A percentile compares a stretch with the other conserved stretches of the same genome.
Evolutionary conservation across 2,797 vertebrate species (phyloP).

Genomic region (Microtus obscurus): DNA sequence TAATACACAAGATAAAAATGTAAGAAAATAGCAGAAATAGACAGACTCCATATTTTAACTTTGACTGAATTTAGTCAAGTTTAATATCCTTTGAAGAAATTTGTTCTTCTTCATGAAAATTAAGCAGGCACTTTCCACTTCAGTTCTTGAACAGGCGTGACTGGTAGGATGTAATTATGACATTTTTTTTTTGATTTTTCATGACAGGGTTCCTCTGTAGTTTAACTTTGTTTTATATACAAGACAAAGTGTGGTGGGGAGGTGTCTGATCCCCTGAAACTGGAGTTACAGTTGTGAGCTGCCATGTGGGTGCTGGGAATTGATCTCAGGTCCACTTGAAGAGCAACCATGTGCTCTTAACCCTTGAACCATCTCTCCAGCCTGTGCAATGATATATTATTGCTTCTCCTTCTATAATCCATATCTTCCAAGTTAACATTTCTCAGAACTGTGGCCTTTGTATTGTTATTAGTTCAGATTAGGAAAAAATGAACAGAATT

Average conservation of each 20-base stretch:
- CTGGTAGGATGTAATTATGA: neutral
- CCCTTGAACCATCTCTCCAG: too few relatives aligned
- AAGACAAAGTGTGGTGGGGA: too few relatives aligned
- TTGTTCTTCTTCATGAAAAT: neutral
- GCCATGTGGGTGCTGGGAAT: too few relatives aligned
- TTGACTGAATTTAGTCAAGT: constrained; percentile 7
- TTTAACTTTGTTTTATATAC: too few relatives aligned
- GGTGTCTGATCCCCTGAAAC: too few relatives aligned
- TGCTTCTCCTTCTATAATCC: neutral
- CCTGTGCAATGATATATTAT: neutral
- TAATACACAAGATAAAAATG: neutral
- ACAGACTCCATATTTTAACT: constrained; percentile 6
- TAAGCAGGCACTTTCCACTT: neutral
- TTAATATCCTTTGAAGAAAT: neutral
- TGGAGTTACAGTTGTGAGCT: too few relatives aligned
- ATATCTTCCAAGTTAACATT: constrained; percentile 16
- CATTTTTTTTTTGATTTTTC: too few relatives aligned
- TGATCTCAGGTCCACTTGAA: too few relatives aligned
- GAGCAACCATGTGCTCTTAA: too few relatives aligned
- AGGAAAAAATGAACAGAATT: neutral
- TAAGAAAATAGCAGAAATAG: neutral
- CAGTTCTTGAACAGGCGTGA: neutral
- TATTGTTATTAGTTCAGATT: neutral
- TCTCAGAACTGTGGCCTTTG: neutral
- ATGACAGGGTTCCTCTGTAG: too few relatives aligned